Percentiles rank a stretch among this genome's conserved stretches.
Evolutionary conservation across 2,888 invertebrate species (phyloP).

Genomic region (Agrotis exclamationis): DNA sequence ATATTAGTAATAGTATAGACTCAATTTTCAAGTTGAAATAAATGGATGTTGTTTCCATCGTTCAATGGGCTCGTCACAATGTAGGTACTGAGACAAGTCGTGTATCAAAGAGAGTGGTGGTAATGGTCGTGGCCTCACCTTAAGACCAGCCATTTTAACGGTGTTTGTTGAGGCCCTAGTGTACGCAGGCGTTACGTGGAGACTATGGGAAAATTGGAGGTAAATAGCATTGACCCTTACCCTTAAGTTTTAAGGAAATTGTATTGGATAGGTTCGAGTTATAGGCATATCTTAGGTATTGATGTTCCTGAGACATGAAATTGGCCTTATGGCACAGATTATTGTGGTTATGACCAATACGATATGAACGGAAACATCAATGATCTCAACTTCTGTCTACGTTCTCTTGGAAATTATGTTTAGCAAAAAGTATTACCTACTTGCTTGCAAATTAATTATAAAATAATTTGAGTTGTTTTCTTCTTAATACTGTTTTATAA

Average conservation of each 20-base stretch:
- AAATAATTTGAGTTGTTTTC: too few species aligned
- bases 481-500: too few species aligned
- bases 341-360: too few species aligned
- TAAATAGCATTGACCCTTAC: background rate
- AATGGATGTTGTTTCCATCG: background rate
- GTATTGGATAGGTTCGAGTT: background rate
- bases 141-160: constrained; percentile 19
- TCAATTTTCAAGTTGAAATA: too few species aligned
- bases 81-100: background rate
- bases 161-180: background rate
- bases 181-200: background rate
- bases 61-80: background rate
- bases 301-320: too few species aligned
- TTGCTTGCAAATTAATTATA: too few species aligned
- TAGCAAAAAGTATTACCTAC: too few species aligned
- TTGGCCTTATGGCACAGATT: too few species aligned
- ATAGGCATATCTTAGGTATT: background rate
- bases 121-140: background rate
- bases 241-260: background rate
- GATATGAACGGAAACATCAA: too few species aligned
- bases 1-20: background rate
- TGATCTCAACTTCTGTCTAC: too few species aligned
- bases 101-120: background rate
- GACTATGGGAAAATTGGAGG: constrained; percentile 4
- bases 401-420: too few species aligned